Conservation (phyloP, 2,888 invertebrate genomes). For the Chrysina gloriosa region DNA sequence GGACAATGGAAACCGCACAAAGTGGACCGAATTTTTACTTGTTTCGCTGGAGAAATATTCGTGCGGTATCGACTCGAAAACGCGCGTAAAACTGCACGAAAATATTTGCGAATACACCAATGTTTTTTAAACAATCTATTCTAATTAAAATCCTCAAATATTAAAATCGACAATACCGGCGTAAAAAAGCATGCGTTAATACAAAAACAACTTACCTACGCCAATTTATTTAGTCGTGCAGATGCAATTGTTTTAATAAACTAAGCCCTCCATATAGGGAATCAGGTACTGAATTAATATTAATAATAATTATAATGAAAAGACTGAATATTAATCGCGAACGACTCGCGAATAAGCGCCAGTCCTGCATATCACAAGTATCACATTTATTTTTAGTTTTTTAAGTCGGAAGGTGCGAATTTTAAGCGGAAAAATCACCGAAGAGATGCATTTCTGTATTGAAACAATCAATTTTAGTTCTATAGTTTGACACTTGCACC, state of each 20-base stretch:
- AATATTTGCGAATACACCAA: background rate
- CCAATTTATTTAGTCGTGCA: conserved; percentile 40
- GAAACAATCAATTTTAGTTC: conserved; percentile 51
- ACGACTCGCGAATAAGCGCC: conserved; percentile 50
- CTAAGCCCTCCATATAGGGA: conserved; percentile 50
- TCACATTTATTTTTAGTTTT: conserved; percentile 50
- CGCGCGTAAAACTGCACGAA: conserved; percentile 22
- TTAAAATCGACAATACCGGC: conserved; percentile 16
- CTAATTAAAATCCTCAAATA: background rate
- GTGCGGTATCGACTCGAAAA: background rate
- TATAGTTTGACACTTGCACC: conserved; percentile 50
- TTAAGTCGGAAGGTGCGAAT: conserved; percentile 40
- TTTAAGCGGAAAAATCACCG: conserved; percentile 48
- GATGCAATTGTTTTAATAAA: conserved; percentile 48
- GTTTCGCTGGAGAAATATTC: background rate
- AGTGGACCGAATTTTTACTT: background rate
- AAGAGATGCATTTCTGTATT: conserved; percentile 50
- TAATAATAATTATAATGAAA: conserved; percentile 40
- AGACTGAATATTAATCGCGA: conserved; percentile 50
- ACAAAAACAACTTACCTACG: conserved; percentile 46
- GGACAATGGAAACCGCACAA: conserved; percentile 35
- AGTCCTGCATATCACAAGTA: conserved; percentile 52
- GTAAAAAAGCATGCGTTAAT: conserved; percentile 20
- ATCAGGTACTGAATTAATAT: conserved; percentile 49
- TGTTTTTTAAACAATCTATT: background rate